Evolutionary conservation across 64 coral and sea anemone genomes (phyloP).

Genomic region (Porites lutea): DNA sequence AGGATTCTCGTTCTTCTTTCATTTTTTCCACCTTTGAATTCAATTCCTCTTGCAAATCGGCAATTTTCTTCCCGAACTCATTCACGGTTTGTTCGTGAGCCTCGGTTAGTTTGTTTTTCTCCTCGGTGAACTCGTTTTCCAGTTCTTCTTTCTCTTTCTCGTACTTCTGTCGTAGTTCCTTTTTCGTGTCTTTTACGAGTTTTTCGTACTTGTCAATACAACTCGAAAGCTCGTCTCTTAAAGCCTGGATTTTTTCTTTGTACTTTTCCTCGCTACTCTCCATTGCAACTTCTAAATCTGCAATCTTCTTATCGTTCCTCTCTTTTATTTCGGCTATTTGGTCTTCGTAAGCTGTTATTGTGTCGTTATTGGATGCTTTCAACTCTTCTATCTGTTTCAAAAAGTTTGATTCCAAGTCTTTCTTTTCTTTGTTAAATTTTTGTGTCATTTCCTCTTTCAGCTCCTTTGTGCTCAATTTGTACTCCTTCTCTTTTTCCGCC

Average conservation of each 20-base stretch:
- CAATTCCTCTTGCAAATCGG: constrained; percentile 25
- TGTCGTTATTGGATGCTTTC: constrained; percentile 2
- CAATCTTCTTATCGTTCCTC: constrained; percentile 41
- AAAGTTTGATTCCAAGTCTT: constrained; percentile 21
- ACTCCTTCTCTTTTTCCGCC: neutral
- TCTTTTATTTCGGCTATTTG: constrained; percentile 26
- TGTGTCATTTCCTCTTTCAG: constrained; percentile 43
- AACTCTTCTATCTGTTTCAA: constrained; percentile 4
- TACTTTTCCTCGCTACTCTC: constrained; percentile 27
- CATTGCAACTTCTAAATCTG: constrained; percentile 16
- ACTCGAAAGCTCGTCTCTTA: constrained; percentile 28
- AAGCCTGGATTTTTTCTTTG: constrained; percentile 31
- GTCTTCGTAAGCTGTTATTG: constrained; percentile 34
- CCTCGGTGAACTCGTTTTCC: constrained; percentile 30
- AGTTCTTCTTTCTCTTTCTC: constrained; percentile 52
- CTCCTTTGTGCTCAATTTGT: constrained; percentile 49
- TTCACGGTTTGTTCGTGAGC: neutral
- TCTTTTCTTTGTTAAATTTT: neutral
- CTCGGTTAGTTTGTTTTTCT: constrained; percentile 29
- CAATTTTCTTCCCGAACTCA: constrained; percentile 39
- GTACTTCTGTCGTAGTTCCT: constrained; percentile 41
- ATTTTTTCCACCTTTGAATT: constrained; percentile 22
- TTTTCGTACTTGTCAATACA: constrained; percentile 27
- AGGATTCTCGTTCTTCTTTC: constrained; percentile 35
- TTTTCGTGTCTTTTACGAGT: constrained; percentile 13